Conservation (phyloP, 1,140 invertebrate genomes). For the Drosophila pachea region DNA sequence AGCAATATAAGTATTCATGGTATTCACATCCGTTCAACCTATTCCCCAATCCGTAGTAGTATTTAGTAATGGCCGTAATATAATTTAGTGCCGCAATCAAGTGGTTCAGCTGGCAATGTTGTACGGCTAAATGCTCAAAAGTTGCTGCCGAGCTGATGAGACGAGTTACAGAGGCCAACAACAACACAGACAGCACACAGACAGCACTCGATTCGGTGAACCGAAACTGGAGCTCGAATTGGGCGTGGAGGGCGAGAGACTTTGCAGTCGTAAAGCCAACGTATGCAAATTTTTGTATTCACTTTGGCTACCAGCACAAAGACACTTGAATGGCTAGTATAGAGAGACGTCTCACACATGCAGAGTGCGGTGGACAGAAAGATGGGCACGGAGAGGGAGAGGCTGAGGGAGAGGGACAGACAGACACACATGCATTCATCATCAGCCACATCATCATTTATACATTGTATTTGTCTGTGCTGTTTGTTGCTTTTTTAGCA, state of each 20-base stretch:
- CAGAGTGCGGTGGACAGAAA: constrained; percentile 27
- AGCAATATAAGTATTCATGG: constrained; percentile 10
- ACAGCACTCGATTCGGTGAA: constrained; percentile 62
- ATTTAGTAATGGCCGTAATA: constrained; percentile 67
- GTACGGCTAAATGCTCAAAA: constrained; percentile 56
- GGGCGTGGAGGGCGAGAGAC: constrained; percentile 20
- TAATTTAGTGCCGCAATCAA: constrained; percentile 74
- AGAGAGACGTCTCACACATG: constrained; percentile 32
- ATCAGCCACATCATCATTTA: constrained; percentile 75
- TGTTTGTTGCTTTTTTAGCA: constrained; percentile 47
- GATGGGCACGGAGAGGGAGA: constrained; percentile 1
- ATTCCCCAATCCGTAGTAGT: constrained; percentile 8
- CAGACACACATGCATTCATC: constrained; percentile 63
- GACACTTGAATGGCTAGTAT: constrained; percentile 10
- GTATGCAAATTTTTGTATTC: constrained; percentile 74
- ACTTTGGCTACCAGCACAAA: constrained; percentile 62
- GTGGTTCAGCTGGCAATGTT: constrained; percentile 60
- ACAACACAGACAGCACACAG: too few species aligned
- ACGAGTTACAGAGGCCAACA: constrained; percentile 33
- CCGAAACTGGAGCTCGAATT: constrained; percentile 32
- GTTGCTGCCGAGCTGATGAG: too few species aligned
- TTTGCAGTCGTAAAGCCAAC: constrained; percentile 69
- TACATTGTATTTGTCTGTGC: constrained; percentile 70
- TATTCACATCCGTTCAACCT: neutral
- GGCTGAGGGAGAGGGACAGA: neutral